Evolutionary conservation across 1,140 invertebrate genomes (phyloP).

Genomic region (Zaprionus nigranus): DNA sequence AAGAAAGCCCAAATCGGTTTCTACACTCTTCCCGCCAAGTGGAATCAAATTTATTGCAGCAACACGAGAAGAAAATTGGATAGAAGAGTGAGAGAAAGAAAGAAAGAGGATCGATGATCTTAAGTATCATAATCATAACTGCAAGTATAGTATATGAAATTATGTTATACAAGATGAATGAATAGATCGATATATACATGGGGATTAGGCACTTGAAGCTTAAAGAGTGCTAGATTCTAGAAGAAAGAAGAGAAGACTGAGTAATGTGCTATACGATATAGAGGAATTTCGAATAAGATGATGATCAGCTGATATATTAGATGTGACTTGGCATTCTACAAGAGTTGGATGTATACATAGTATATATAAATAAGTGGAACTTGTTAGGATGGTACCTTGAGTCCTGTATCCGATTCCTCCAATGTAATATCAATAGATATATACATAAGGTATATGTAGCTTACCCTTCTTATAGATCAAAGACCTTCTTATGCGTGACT

Average conservation of each 20-base stretch:
- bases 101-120: not conserved
- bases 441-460: not conserved
- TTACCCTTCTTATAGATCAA: not conserved
- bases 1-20: not conserved
- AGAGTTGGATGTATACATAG: too few species aligned
- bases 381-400: too few species aligned
- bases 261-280: too few species aligned
- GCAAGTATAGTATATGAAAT: not conserved
- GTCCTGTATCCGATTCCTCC: too few species aligned
- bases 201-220: not conserved
- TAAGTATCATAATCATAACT: not conserved
- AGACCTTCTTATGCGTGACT: not conserved
- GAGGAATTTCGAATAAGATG: too few species aligned
- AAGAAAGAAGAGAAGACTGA: not conserved
- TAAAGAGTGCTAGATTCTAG: not conserved
- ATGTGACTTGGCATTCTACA: too few species aligned
- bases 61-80: not conserved
- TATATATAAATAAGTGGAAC: too few species aligned
- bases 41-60: constrained; percentile 10
- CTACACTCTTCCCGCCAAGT: not conserved
- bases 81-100: not conserved
- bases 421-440: too few species aligned
- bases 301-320: too few species aligned
- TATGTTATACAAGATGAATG: not conserved
- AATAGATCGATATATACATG: not conserved